Evolutionary conservation across 2,113 vertebrate genomes (phyloP).

Genomic region (Oriolus oriolus): DNA sequence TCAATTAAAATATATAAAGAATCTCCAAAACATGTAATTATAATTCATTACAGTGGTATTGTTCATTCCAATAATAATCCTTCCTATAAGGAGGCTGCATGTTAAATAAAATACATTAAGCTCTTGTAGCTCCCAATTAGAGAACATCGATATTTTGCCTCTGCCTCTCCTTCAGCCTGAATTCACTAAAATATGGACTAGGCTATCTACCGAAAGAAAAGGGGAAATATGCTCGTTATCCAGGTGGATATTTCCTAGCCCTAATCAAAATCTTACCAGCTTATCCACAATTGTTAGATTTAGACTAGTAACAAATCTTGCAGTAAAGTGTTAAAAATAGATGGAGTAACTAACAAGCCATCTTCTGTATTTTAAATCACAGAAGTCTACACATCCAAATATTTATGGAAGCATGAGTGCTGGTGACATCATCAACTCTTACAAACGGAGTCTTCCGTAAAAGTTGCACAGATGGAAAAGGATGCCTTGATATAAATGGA

Average conservation of each 20-base stretch:
- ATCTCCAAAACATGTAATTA: not conserved
- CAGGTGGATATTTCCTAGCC: not conserved
- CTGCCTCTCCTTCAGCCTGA: not conserved
- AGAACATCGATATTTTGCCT: not conserved
- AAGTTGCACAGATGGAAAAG: not conserved
- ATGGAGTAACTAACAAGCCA: not conserved
- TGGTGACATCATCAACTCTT: not conserved
- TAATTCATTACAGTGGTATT: constrained; percentile 10
- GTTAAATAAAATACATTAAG: not conserved
- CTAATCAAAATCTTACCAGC: not conserved
- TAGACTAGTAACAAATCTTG: not conserved
- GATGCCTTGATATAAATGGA: not conserved
- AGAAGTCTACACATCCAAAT: not conserved
- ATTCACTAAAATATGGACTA: not conserved
- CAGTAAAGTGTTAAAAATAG: not conserved
- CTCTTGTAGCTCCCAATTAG: not conserved
- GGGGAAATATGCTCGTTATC: not conserved
- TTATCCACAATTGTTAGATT: not conserved
- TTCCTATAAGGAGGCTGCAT: constrained; percentile 5
- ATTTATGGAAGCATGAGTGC: not conserved
- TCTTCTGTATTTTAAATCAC: not conserved
- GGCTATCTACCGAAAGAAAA: not conserved
- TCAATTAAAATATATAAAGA: constrained; percentile 18
- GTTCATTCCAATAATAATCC: not conserved
- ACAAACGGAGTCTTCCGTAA: not conserved